Evolutionary conservation across 1,140 invertebrate species (phyloP).

Genomic region (Octopus sinensis): DNA sequence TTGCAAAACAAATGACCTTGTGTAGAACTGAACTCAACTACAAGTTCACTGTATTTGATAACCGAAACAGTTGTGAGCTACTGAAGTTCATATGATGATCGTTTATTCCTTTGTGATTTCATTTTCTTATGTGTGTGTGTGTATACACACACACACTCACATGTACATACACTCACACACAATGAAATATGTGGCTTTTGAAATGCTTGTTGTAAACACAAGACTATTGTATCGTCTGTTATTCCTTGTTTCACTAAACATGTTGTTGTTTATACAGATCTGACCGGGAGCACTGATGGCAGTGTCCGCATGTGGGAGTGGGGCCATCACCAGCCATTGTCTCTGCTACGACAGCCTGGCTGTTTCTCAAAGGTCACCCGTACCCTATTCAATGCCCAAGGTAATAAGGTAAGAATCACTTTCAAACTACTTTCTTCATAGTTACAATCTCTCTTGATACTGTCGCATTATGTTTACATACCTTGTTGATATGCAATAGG

Average conservation of each 20-base stretch:
- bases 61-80: no score
- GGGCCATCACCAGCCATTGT: constrained; percentile 86
- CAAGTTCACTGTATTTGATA: no score
- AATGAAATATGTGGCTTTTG: background rate
- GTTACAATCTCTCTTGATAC: no score
- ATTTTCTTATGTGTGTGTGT: no score
- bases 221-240: background rate
- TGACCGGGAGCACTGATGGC: constrained; percentile 95
- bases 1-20: no score
- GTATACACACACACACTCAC: background rate
- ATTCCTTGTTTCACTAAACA: background rate
- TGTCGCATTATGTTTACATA: no score
- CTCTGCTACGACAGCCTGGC: constrained; percentile 82
- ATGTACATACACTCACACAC: background rate
- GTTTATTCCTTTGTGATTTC: no score
- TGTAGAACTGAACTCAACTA: no score
- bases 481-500: no score
- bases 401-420: constrained; percentile 72
- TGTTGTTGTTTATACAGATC: constrained; percentile 64
- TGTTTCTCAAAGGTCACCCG: constrained; percentile 94
- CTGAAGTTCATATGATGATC: no score
- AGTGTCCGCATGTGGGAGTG: constrained; percentile 98
- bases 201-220: background rate
- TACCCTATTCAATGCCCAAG: constrained; percentile 90
- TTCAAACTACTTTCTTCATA: no score